Evolutionary conservation across 2,888 invertebrate species (phyloP), one percentile per base, ranked within the genome.

Genomic region (Callinectes sapidus): DNA sequence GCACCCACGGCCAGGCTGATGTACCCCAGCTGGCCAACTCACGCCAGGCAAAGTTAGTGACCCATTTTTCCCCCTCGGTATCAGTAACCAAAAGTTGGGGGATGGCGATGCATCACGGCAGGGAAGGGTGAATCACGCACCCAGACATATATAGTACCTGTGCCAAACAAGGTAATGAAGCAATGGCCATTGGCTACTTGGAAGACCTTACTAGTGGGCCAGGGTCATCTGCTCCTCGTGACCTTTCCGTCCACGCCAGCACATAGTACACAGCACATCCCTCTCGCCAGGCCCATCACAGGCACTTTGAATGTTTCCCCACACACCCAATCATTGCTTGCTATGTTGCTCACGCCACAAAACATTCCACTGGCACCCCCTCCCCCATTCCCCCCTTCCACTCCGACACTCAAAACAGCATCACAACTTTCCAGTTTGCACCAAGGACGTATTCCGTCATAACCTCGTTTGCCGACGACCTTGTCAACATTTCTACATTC

Each of bases 41-140:
- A 71, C 71, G 71, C 71, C 71, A 71, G n/a, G 71, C 71, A 71
- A 81, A 81, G 81, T 81, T 81, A 13, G 81, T 35, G 81, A 81
- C 81, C 35, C 35, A 81, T 81, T 81, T 35, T 81, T 81, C 3
- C 81, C n/a, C 28, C 81, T 71, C 28, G 2, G 18, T 81, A 35
- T 32, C 32, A 81, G 35, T 14, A 28, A 35, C 13, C 32, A 81
- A 3, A 81, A 35, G 35, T 81, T 81, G 81, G 35, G 77, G n/a
- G 10, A 13, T 14, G 35, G 32, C 35, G 71, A 6, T 28, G 71
- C 71, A 28, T 28, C 28, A 71, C 28, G 81, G 16, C 81, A 81
- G 35, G 32, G 71, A 10, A 77, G 35, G 81, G 81, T 32, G 81
- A 35, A 77, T 61, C 61, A 61, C 61, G 61, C 61, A 18, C 23